Evolutionary conservation across 35 echinoderm and acorn worm genomes (phyloP), one percentile per base, ranked within the genome.

Genomic region (Lytechinus pictus): DNA sequence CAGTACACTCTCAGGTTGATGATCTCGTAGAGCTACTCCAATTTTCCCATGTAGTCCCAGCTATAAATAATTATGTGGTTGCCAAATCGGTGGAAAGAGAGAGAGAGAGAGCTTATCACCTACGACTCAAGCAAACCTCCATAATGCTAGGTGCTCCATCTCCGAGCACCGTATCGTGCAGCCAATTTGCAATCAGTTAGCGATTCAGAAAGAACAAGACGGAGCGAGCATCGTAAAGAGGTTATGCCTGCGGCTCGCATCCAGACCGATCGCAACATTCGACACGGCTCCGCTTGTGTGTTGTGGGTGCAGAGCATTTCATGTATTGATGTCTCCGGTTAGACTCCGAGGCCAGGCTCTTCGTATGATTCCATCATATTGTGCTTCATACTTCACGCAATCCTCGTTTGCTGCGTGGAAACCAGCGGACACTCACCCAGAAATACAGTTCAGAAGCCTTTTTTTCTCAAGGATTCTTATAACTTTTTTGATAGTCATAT

Each of bases 81-180:
- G n/a, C 66, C 66, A n/a, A 79, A 79, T 24, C 66, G 66, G 61
- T 16, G 16, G 13, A 71, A 21, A n/a, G 21, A 5, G 66, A 19
- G 13, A 71, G 61, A n/a, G 21, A n/a, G 66, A 5, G 21, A n/a
- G 19, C 66, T 79, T 79, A 79, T 79, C 66, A 79, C 66, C 66
- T 24, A 24, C 6, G n/a, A 79, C 66, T 24, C 66, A 5, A 79
- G 66, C 66, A 79, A 79, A 58, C 19, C 16, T 79, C 19, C 14
- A 79, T 79, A 79, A 79, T n/a, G 66, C 66, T 24, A 79, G 66
- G 66, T 79, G 66, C 66, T 79, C 66, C 66, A 79, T 79, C 66
- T 79, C 66, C 66, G 19, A 79, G 66, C 66, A 5, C 66, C 66
- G 66, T 16, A 16, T n/a, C 66, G 66, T 79, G 66, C 66, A n/a